Evolutionary conservation across 2,797 vertebrate species (phyloP).

Genomic region (Notoglanidium macrostoma): DNA sequence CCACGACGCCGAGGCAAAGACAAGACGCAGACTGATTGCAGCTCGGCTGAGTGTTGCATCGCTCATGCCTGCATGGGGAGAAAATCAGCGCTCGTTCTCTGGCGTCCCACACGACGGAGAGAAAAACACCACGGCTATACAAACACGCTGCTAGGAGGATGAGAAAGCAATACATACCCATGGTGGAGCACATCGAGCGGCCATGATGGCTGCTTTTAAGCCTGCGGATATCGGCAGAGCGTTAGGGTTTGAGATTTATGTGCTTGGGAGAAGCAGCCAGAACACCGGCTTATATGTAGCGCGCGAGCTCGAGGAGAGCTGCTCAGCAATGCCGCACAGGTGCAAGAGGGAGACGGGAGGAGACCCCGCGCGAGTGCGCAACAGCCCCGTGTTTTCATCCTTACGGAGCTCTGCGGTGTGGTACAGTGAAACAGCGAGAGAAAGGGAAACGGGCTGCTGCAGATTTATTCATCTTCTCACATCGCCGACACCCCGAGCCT

Average conservation of each 20-base stretch:
- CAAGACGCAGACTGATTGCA: neutral
- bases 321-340: slow-evolving; percentile 36
- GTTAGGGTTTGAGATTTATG: slow-evolving; percentile 54
- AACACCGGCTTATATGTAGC: neutral
- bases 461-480: neutral
- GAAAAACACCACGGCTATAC: neutral
- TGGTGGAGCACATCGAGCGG: slow-evolving; percentile 43
- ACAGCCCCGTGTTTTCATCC: neutral
- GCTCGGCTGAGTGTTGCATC: slow-evolving; percentile 11
- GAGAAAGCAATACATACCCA: slow-evolving; percentile 52
- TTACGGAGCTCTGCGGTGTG: neutral
- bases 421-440: neutral
- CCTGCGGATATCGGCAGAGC: slow-evolving; percentile 53
- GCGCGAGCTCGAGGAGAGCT: neutral
- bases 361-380: neutral
- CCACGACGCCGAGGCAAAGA: slow-evolving; percentile 25
- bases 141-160: slow-evolving; percentile 10
- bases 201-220: slow-evolving; percentile 58
- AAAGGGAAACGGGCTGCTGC: neutral
- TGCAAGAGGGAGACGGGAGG: neutral
- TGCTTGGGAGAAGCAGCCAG: slow-evolving; percentile 46
- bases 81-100: slow-evolving; percentile 11
- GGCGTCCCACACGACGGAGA: neutral
- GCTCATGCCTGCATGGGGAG: slow-evolving; percentile 10
- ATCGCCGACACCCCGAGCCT: no score